phyloP scores from a whole-genome alignment of 2,888 invertebrate species.

The Apamea epomidion region DNA sequence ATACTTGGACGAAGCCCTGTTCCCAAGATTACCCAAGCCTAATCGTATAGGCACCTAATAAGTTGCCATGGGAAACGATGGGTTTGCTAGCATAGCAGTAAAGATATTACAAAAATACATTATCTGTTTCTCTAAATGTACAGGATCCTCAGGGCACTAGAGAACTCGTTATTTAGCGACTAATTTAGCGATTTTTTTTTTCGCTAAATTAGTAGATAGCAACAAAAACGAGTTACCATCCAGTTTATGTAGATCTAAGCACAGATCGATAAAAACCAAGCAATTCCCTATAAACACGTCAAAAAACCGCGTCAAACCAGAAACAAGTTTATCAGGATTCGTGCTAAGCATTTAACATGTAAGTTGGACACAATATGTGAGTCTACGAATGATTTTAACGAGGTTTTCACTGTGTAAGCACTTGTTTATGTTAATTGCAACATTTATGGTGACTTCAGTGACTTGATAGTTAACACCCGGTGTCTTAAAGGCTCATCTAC shows the following conservation, averaged over 20 bases:
- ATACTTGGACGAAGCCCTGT: background rate
- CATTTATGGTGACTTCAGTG: background rate
- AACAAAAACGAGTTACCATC: conserved; percentile 23
- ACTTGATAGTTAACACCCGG: background rate
- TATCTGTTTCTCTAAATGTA: background rate
- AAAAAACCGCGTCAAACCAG: conserved; percentile 22
- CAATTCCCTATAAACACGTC: conserved; percentile 41
- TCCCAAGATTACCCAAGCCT: background rate
- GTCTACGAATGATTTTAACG: conserved; percentile 36
- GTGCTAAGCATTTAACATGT: conserved; percentile 22
- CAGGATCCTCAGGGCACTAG: background rate
- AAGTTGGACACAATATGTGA: conserved; percentile 22
- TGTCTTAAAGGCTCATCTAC: background rate
- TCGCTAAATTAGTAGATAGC: background rate
- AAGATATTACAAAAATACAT: background rate
- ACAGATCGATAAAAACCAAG: conserved; percentile 37
- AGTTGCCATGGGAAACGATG: background rate
- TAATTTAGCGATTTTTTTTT: too few relatives aligned
- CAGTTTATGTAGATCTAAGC: conserved; percentile 29
- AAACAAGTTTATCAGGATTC: conserved; percentile 53
- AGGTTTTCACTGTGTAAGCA: conserved; percentile 35
- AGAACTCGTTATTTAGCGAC: conserved; percentile 10
- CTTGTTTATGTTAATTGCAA: conserved; percentile 6
- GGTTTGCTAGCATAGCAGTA: background rate
- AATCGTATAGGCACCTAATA: background rate